Percentiles rank a stretch among this genome's conserved stretches.
Conservation (phyloP, 2,113 vertebrate genomes). For the Ceyx margarethae region DNA sequence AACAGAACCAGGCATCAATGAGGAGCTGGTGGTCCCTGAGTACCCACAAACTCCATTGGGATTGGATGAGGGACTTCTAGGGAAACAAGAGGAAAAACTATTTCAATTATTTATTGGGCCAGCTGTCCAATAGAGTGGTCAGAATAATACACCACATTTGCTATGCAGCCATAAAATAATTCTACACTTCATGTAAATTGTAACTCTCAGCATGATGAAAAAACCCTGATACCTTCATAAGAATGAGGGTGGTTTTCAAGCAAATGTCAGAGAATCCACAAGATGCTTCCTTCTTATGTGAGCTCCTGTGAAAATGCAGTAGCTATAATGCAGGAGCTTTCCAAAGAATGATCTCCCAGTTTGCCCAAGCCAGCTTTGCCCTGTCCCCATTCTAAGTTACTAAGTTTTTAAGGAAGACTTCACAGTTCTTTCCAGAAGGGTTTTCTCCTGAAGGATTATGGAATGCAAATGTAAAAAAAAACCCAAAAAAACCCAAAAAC, state of each 20-base stretch:
- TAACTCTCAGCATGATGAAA: neutral
- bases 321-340: neutral
- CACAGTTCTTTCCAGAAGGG: neutral
- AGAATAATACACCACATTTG: neutral
- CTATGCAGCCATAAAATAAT: neutral
- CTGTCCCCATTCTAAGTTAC: neutral
- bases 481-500: neutral
- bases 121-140: slow-evolving; percentile 22
- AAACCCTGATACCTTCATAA: neutral
- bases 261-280: neutral
- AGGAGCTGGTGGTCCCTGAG: slow-evolving; percentile 82
- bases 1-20: slow-evolving; percentile 80
- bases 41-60: slow-evolving; percentile 76
- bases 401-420: neutral
- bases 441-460: neutral
- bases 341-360: neutral
- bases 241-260: neutral
- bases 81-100: slow-evolving; percentile 53
- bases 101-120: slow-evolving; percentile 67
- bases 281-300: neutral
- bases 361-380: neutral
- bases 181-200: neutral
- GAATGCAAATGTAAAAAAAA: neutral
- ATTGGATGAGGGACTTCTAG: slow-evolving; percentile 66
- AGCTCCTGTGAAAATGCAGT: neutral